Evolutionary conservation across 2,113 vertebrate species (phyloP).

Genomic region (Thalassoma bifasciatum): DNA sequence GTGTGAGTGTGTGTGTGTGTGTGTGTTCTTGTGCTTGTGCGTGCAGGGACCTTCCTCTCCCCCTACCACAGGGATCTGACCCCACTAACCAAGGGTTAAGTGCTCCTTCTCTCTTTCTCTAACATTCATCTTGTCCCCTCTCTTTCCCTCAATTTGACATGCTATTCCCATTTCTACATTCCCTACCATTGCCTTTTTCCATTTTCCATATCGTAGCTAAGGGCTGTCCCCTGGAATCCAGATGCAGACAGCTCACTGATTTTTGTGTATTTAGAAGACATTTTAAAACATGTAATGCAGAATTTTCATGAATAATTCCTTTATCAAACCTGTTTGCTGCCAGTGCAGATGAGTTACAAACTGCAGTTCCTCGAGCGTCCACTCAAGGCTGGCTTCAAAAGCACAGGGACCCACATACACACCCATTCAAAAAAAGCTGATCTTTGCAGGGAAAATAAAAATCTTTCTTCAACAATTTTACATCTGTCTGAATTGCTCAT

Average conservation of each 20-base stretch:
- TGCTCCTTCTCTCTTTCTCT: constrained; percentile 70
- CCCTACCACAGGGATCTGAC: constrained; percentile 68
- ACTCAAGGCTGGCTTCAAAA: too few relatives aligned
- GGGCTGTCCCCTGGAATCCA: constrained; percentile 12
- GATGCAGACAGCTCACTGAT: neutral
- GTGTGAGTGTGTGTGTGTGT: constrained; percentile 8
- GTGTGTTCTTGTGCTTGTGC: constrained; percentile 13
- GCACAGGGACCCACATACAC: too few relatives aligned
- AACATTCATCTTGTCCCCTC: constrained; percentile 65
- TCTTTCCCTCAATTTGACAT: constrained; percentile 44
- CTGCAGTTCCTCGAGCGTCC: too few relatives aligned
- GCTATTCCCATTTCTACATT: constrained; percentile 51
- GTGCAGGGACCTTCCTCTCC: constrained; percentile 57
- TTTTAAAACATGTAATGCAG: too few relatives aligned
- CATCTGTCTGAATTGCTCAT: too few relatives aligned
- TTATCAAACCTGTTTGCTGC: too few relatives aligned
- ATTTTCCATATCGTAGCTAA: constrained; percentile 30
- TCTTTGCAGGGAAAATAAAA: too few relatives aligned
- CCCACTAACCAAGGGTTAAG: constrained; percentile 80
- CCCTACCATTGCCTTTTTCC: constrained; percentile 36
- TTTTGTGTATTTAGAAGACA: neutral
- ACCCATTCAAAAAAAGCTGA: too few relatives aligned
- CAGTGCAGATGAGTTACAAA: too few relatives aligned
- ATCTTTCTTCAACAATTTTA: too few relatives aligned
- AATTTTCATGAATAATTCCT: too few relatives aligned